These are phyloP conservation scores for Amiota communis DNA, from an alignment of 2,888 invertebrate genomes.

Conservation along the genomic window DNA sequence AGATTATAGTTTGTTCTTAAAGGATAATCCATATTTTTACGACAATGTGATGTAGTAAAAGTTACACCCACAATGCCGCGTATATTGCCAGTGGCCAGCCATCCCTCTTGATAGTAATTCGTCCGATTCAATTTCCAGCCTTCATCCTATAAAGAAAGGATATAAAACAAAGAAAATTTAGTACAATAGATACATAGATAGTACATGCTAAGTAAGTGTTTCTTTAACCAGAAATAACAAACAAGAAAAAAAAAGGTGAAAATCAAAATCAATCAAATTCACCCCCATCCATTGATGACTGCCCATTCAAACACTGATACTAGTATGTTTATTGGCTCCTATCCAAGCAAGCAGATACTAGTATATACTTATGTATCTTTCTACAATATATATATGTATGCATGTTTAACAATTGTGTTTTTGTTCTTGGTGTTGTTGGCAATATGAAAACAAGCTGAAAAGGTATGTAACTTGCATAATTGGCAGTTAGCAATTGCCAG, in stretches of 20 bases:
- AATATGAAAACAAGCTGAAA: conserved; percentile 22
- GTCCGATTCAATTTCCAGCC: conserved; percentile 96
- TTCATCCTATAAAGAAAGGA: conserved; percentile 80
- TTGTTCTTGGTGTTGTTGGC: background rate
- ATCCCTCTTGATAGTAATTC: conserved; percentile 97
- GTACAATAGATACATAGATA: background rate
- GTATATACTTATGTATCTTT: too few relatives aligned
- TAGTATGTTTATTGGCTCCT: too few relatives aligned
- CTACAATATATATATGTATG: too few relatives aligned
- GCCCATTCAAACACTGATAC: background rate
- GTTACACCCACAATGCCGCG: conserved; percentile 96
- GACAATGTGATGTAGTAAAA: conserved; percentile 94
- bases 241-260: conserved; percentile 29
- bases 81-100: conserved; percentile 96
- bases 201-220: conserved; percentile 1
- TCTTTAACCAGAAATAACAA: conserved; percentile 74
- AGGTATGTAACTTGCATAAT: conserved; percentile 18
- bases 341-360: too few relatives aligned
- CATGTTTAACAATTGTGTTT: background rate
- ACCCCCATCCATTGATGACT: background rate
- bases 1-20: conserved; percentile 96
- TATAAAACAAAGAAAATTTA: conserved; percentile 6
- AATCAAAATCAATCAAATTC: conserved; percentile 12
- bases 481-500: conserved; percentile 21
- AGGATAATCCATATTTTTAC: conserved; percentile 89